Evolutionary conservation across 2,888 invertebrate genomes (phyloP).

Genomic region (Clitarchus hookeri): DNA sequence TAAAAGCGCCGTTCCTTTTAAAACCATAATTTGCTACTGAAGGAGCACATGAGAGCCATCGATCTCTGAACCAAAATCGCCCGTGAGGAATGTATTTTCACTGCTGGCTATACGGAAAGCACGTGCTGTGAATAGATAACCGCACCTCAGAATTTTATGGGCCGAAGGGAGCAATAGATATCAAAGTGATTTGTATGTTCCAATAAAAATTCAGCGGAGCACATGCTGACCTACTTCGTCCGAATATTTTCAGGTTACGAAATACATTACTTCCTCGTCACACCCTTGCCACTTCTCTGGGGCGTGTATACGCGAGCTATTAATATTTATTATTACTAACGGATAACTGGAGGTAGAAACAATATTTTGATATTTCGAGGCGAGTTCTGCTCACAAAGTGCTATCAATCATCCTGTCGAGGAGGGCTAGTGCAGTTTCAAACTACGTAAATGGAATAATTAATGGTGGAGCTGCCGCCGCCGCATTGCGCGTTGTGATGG

Average conservation of each 20-base stretch:
- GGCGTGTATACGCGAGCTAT: neutral
- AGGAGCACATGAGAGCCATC: no score
- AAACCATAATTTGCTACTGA: no score
- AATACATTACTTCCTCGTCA: neutral
- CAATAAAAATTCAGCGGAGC: neutral
- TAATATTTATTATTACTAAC: neutral
- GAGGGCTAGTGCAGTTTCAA: neutral
- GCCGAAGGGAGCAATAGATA: neutral
- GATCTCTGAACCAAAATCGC: no score
- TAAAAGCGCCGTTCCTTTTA: no score
- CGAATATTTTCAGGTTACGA: neutral
- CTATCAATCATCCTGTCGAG: neutral
- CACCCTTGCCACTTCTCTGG: neutral
- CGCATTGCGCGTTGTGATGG: neutral
- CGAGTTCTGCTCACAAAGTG: no score
- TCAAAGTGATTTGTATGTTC: neutral
- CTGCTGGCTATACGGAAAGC: neutral
- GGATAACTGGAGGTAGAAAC: neutral
- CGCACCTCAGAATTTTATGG: neutral
- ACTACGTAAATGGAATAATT: slow-evolving; percentile 7
- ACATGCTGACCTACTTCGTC: neutral
- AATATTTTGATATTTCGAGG: neutral
- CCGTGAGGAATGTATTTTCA: neutral
- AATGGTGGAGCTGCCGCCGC: neutral
- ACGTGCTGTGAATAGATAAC: neutral